Evolutionary conservation across 2,888 invertebrate species (phyloP).

Genomic region (Stenodema calcarata): DNA sequence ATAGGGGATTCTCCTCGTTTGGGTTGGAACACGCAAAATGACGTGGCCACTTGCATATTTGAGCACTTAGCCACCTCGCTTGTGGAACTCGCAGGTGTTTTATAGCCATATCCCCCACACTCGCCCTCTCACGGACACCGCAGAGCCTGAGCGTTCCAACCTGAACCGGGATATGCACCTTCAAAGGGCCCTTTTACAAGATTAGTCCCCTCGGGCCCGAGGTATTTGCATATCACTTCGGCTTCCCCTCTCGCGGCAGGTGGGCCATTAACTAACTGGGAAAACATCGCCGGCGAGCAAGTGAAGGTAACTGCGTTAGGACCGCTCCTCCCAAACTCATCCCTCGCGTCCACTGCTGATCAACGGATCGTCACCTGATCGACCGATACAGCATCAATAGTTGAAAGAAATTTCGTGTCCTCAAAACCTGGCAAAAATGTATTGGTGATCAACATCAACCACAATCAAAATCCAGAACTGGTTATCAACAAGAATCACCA

Average conservation of each 20-base stretch:
- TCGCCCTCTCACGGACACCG: neutral
- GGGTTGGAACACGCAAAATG: neutral
- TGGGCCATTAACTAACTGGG: neutral
- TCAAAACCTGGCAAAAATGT: too few relatives aligned
- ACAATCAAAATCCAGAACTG: too few relatives aligned
- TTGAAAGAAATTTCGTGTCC: too few relatives aligned
- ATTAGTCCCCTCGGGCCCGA: neutral
- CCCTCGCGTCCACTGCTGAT: too few relatives aligned
- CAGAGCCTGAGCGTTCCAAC: neutral
- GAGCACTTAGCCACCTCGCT: conserved; percentile 1
- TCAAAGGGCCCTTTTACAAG: neutral
- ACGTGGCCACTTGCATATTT: neutral
- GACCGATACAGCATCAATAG: too few relatives aligned
- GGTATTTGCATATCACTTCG: conserved; percentile 23
- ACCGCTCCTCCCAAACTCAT: neutral
- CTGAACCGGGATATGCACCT: neutral
- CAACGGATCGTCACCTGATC: too few relatives aligned
- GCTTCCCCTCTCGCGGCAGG: neutral
- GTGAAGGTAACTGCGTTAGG: neutral
- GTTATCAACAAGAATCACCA: too few relatives aligned
- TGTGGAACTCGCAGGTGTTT: neutral
- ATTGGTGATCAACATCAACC: too few relatives aligned
- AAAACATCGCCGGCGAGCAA: conserved; percentile 2
- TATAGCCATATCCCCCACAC: neutral
- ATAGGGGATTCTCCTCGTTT: neutral